Evolutionary conservation across 1,140 invertebrate species (phyloP), one percentile per base, ranked within the genome.

Genomic region (Oncopodura yosiiana): DNA sequence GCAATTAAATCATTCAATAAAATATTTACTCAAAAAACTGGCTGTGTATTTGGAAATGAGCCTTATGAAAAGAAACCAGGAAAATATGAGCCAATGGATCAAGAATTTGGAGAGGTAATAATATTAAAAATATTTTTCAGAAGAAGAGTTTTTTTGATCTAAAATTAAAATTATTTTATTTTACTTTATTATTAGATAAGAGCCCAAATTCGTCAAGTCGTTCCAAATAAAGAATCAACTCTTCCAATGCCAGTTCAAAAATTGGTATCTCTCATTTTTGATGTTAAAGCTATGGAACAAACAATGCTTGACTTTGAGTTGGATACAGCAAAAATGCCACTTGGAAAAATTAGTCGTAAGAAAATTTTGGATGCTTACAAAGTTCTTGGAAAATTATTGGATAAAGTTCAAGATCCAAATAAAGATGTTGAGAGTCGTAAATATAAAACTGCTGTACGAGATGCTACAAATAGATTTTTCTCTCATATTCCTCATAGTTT

Each of bases 271-370:
- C 73, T 88, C 42, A 86, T 99, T 46, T 98, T 98, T 71, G 87
- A 98, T 72, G 78, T 95, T 2, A 78, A 90, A 43, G 74, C 73
- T 9, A 97, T 98, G 93, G 93, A 94, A 64, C 81, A 84, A 70
- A 82, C 87, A 3, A 82, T 98, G 79, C 66, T 88, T 61, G 92
- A 97, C 69, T 96, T 94, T 78, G 91, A 97, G 78, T 78, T 97
- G 63, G 94, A 98, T 73, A 78, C 88, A 61, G 89, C 94, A 45
- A 96, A 97, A 73, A 94, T 98, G 93, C 94, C 94, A 0, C 72
- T 98, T 2, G 94, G 94, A 39, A 98, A 98, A 74, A 69, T 99
- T 0, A 96, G 93, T 11, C 82, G 86, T 65, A 83, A 83, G 56
- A 93, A 98, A 73, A 83, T 99, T 34, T 78, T 87, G 65, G 74